Percentiles rank a stretch among this genome's conserved stretches.
Conservation (phyloP, 2,797 vertebrate species). For the Cossypha polioptera region DNA sequence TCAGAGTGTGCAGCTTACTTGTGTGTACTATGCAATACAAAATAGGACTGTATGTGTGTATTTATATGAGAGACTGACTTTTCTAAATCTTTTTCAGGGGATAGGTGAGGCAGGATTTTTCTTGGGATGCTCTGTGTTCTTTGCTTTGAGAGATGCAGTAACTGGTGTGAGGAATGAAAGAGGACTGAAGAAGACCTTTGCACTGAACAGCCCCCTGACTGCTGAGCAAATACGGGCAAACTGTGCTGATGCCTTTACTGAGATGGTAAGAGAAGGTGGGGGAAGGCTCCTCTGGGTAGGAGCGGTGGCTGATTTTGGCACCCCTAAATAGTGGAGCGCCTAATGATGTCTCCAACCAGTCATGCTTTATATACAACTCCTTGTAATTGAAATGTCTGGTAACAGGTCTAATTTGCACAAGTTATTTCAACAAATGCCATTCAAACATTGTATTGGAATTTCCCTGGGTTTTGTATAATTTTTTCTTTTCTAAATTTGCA, state of each 20-base stretch:
- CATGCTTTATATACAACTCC: background rate
- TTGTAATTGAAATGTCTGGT: background rate
- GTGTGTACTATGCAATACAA: background rate
- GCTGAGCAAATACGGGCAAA: constrained; percentile 82
- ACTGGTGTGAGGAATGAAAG: constrained; percentile 76
- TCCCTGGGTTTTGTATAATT: background rate
- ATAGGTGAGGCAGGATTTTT: constrained; percentile 85
- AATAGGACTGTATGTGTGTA: background rate
- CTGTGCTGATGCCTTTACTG: constrained; percentile 81
- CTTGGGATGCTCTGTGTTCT: constrained; percentile 87
- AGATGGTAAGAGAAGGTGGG: constrained; percentile 75
- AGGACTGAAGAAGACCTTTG: constrained; percentile 72
- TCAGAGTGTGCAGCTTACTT: background rate
- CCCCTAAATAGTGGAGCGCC: background rate
- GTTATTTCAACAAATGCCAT: background rate
- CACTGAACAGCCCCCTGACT: constrained; percentile 82
- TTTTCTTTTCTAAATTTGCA: background rate
- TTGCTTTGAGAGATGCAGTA: constrained; percentile 86
- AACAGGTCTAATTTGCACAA: background rate
- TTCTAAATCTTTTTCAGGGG: constrained; percentile 72
- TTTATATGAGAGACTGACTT: background rate
- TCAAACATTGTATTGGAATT: background rate
- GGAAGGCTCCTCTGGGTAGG: background rate
- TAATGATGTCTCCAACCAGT: background rate
- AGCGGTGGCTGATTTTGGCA: background rate